Conservation (phyloP, 2,888 invertebrate species). For the Eilema caniola region DNA sequence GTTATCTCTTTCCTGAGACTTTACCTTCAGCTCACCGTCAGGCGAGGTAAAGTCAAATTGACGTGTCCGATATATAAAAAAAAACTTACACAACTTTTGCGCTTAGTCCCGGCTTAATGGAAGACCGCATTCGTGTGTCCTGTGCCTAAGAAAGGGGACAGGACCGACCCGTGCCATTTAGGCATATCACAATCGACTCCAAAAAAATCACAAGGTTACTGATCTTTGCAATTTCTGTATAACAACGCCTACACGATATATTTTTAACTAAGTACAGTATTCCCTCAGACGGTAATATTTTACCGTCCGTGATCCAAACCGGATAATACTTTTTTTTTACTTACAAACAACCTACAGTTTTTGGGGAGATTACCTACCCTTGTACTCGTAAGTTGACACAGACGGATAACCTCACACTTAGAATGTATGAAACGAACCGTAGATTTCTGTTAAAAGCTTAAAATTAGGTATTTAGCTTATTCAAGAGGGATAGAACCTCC, state of each 20-base stretch:
- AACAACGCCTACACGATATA: background rate
- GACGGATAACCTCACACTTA: background rate
- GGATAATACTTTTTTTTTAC: background rate
- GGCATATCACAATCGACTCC: too few relatives aligned
- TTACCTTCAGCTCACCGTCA: too few relatives aligned
- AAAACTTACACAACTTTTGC: too few relatives aligned
- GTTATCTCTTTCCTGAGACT: too few relatives aligned
- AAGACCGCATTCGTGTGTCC: background rate
- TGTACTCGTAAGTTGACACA: conserved; percentile 7
- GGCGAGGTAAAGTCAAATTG: too few relatives aligned
- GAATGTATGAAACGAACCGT: background rate
- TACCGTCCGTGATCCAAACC: background rate
- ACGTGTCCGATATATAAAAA: too few relatives aligned
- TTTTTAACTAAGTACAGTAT: background rate
- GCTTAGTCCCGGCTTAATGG: background rate
- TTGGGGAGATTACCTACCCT: background rate
- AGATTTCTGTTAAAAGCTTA: background rate
- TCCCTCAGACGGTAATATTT: background rate
- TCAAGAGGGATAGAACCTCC: background rate
- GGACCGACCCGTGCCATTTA: too few relatives aligned
- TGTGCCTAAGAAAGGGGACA: background rate
- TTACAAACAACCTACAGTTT: background rate
- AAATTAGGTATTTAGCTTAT: background rate
- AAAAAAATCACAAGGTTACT: background rate
- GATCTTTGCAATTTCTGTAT: too few relatives aligned